Evolutionary conservation across 2,113 vertebrate species (phyloP).

Genomic region (Pangasianodon hypophthalmus): DNA sequence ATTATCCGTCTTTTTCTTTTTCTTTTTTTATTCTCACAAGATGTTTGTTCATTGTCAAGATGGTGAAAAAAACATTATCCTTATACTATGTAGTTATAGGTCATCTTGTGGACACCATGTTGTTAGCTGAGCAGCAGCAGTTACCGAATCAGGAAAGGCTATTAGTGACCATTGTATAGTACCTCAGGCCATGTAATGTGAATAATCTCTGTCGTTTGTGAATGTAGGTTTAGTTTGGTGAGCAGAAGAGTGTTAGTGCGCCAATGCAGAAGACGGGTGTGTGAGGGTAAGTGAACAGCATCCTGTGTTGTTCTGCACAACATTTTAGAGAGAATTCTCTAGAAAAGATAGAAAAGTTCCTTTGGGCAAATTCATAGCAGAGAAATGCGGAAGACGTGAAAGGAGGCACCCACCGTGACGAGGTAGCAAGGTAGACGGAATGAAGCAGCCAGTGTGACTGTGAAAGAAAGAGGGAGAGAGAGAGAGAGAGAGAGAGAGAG

Average conservation of each 20-base stretch:
- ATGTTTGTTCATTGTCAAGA: neutral
- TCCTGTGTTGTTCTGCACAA: neutral
- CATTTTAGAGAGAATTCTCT: neutral
- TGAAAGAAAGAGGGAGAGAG: neutral
- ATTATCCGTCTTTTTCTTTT: neutral
- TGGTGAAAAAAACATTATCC: neutral
- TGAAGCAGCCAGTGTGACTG: constrained; percentile 2
- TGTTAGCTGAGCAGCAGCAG: neutral
- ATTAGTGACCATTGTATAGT: neutral
- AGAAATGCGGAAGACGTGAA: neutral
- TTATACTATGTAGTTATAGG: neutral
- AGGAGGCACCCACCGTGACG: neutral
- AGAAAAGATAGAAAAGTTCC: neutral
- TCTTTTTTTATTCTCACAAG: neutral
- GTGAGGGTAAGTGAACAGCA: neutral
- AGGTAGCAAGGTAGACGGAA: neutral
- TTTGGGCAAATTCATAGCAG: neutral
- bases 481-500: constrained; percentile 11
- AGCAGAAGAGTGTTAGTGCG: neutral
- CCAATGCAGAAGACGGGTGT: neutral
- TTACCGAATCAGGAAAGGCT: neutral
- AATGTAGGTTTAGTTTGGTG: neutral
- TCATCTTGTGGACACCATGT: neutral
- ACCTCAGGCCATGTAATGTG: neutral
- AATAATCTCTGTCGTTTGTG: neutral